These are phyloP conservation scores for Champsocephalus esox DNA, from an alignment of 2,797 vertebrate species.

Conservation along the genomic window DNA sequence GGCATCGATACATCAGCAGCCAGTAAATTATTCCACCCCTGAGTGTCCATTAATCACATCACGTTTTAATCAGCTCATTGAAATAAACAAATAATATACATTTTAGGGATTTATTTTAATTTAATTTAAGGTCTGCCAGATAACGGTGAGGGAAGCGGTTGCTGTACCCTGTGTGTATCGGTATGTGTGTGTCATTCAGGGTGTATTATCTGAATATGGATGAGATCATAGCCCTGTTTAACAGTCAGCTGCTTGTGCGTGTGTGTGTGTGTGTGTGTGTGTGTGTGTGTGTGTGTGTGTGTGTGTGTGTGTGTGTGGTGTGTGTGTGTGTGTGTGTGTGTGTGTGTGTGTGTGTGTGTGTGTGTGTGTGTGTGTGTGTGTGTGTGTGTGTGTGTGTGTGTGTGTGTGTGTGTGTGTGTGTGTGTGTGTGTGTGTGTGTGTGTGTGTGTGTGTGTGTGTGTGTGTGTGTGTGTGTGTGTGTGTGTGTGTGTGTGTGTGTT, in stretches of 20 bases:
- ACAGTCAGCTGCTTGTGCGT: slow-evolving; percentile 53
- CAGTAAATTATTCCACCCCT: neutral
- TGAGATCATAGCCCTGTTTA: slow-evolving; percentile 58
- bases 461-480: too few species aligned
- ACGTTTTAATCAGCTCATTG: neutral
- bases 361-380: too few species aligned
- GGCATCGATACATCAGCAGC: neutral
- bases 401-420: too few species aligned
- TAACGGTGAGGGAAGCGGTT: neutral
- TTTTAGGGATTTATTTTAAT: neutral
- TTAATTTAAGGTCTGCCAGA: neutral
- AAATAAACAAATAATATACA: neutral
- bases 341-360: too few species aligned
- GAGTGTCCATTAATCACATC: neutral
- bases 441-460: too few species aligned
- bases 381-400: too few species aligned
- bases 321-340: too few species aligned
- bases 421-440: too few species aligned
- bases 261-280: slow-evolving; percentile 4
- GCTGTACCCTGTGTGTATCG: neutral
- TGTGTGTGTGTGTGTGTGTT: neutral
- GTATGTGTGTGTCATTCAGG: slow-evolving; percentile 34
- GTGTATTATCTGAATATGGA: slow-evolving; percentile 16
- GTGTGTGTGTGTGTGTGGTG: too few species aligned
- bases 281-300: neutral